Base-by-base conservation (phyloP, 2,888 invertebrate species). In the Ceratothoa steindachneri region DNA sequence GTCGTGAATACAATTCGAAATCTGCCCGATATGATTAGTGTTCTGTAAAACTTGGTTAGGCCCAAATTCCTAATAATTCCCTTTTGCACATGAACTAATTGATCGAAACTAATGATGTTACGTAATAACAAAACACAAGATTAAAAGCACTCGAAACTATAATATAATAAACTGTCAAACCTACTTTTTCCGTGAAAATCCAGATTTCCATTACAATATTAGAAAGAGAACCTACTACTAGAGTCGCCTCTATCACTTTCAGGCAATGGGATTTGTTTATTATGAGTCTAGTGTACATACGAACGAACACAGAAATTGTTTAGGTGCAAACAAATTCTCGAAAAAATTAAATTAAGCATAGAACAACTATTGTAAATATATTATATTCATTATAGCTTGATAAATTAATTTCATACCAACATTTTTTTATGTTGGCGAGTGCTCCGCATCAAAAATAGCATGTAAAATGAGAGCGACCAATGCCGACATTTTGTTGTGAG, bases 401-500 rank as follows among this genome's bases (percentile, higher is more conserved):
- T 41, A 41, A 41, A 41, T 41, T 41, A 41, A 41, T 9, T 41
- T 41, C 15, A 9, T 41, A 9, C 15, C 15, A 41, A 41, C 41
- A 9, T 5, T 41, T 41, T 41, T 41, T 41, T 41, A 41, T 15
- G 7, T 41, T 41, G 15, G 5, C 15, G 5, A 41, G 15, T 9
- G 41, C 5, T 41, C 15, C 41, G 15, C 41, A 41, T 41, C 15
- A 41, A 41, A 41, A 41, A 41, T 41, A 41, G 41, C 41, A 9
- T 41, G 15, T 41, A 60, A 60, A 60, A 15, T 12, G 60, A 60
- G 60, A 15, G 24, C 60, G n/a, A 60, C 19, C 60, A 60, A 24
- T 60, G 60, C 60, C 60, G 60, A 60, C 60, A 60, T 60, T 60
- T 60, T 60, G 60, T 60, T 24, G 24, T 12, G 60, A 60, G 60